Percentiles rank a stretch among this genome's conserved stretches.
phyloP scores from a whole-genome alignment of 2,888 invertebrate species.

The Julus scanicus region DNA sequence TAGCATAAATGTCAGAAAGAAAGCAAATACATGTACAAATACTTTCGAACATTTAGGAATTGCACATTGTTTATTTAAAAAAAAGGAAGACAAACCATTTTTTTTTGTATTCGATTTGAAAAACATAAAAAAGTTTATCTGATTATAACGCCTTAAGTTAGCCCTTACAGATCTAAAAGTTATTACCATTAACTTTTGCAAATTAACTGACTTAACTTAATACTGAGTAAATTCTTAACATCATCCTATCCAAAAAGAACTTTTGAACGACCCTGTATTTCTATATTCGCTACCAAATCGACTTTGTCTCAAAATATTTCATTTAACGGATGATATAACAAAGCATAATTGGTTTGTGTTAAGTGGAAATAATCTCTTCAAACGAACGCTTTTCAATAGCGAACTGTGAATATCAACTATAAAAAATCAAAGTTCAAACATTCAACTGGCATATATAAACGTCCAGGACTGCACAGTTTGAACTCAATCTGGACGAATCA shows the following conservation, averaged over 20 bases:
- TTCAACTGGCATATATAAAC: constrained; percentile 44
- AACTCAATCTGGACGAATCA: background rate
- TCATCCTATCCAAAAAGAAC: background rate
- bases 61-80: too few relatives aligned
- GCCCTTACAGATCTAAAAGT: too few relatives aligned
- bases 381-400: constrained; percentile 14
- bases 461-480: background rate
- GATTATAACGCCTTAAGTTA: too few relatives aligned
- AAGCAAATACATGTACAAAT: too few relatives aligned
- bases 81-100: too few relatives aligned
- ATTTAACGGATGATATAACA: constrained; percentile 1
- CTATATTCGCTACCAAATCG: background rate
- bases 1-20: too few relatives aligned
- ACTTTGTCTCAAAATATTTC: constrained; percentile 52
- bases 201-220: background rate
- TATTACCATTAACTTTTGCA: background rate
- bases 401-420: constrained; percentile 44
- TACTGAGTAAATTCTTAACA: background rate
- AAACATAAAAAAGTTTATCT: too few relatives aligned
- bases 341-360: background rate
- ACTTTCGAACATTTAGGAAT: too few relatives aligned
- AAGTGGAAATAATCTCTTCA: constrained; percentile 13
- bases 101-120: too few relatives aligned
- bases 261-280: background rate
- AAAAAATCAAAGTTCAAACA: background rate